Base-by-base conservation (phyloP, 1,140 invertebrate genomes). In the Drosophila repletoides region DNA sequence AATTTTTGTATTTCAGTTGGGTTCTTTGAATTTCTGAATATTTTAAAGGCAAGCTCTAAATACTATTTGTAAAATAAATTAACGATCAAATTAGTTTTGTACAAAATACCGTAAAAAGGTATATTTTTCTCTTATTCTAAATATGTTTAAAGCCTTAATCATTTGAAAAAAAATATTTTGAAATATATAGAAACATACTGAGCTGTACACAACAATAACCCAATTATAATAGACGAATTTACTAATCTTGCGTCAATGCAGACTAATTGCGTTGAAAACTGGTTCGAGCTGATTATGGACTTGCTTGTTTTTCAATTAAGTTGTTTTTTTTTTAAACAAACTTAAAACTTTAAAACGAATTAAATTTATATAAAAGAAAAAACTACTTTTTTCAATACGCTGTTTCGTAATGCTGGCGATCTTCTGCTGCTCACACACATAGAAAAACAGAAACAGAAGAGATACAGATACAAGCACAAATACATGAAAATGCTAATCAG, bases 401-500 rank as follows among this genome's bases (percentile, higher is more conserved):
- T 33, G 28, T 81, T 83, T 81, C 69, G 79, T 83, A 83, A 81
- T 61, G 72, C 38, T 48, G 24, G 31, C 58, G 41, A 40, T 40
- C 33, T 81, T 80, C 46, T 72, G 76, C 63, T 43, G 19, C 52
- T 65, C 28, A 15, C 14, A 34, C 24, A 46, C 9, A 36, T 29
- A 29, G 12, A n/a, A 15, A 33, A 17, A 21, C 17, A 36, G 7
- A 19, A 2, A 33, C 14, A 3, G 40, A 10, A 4, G 4, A n/a
- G n/a, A n/a, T n/a, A n/a, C n/a, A n/a, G n/a, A n/a, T 7, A 51
- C 19, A 45, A 17, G 14, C 72, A 59, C 58, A 61, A 51, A 61
- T 70, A 76, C 69, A 75, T 71, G 51, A 52, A 60, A 71, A 84
- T 83, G 75, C 70, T 83, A 83, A 83, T 83, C 79, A 77, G 73